Conservation (phyloP, 2,797 vertebrate species). For the Enteromius afrohamiltoni region DNA sequence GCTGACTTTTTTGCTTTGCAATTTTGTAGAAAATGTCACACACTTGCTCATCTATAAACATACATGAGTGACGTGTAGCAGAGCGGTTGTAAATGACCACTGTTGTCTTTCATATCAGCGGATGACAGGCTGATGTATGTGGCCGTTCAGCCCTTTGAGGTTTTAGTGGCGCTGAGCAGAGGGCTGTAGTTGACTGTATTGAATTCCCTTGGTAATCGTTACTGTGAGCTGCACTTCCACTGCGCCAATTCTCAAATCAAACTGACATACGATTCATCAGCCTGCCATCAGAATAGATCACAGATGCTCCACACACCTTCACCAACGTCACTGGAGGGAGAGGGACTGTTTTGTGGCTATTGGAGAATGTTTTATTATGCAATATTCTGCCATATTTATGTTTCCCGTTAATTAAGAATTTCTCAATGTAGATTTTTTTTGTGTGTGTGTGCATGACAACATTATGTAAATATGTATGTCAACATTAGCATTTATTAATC, state of each 20-base stretch:
- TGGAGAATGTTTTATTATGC: neutral
- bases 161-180: slow-evolving; percentile 39
- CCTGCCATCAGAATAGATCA: slow-evolving; percentile 56
- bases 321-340: slow-evolving; percentile 43
- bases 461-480: neutral
- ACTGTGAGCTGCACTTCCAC: slow-evolving; percentile 73
- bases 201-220: slow-evolving; percentile 72
- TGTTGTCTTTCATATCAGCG: slow-evolving; percentile 50
- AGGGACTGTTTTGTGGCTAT: neutral
- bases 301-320: slow-evolving; percentile 49
- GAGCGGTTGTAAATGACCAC: slow-evolving; percentile 55
- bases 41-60: slow-evolving; percentile 31
- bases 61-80: slow-evolving; percentile 56
- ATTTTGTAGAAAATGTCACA: neutral
- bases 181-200: slow-evolving; percentile 63
- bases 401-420: neutral
- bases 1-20: neutral
- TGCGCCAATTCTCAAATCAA: slow-evolving; percentile 68
- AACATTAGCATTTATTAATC: neutral
- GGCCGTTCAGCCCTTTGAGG: slow-evolving; percentile 33
- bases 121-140: slow-evolving; percentile 52
- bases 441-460: neutral
- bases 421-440: neutral
- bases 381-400: too few relatives aligned
- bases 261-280: slow-evolving; percentile 79